Base-by-base conservation (phyloP, 2,888 invertebrate species). In the Clanis bilineata region DNA sequence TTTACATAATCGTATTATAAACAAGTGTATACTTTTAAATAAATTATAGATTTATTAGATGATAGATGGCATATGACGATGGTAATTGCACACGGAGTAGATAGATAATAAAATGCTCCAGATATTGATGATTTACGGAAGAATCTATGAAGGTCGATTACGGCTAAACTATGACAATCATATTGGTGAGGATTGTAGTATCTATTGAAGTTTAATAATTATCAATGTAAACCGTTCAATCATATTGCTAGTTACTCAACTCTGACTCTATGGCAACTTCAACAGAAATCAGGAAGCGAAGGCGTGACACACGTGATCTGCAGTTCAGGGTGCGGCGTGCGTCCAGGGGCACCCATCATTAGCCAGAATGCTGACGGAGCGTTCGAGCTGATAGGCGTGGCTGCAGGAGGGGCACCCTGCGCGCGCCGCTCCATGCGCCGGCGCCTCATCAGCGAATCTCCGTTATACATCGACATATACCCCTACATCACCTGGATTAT, bases 401-500 rank as follows among this genome's bases (percentile, higher is more conserved):
- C 88, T 0, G 83, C 83, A 0, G 84, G 86, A 0, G 82, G 85
- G 0, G 83, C 80, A 0, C 73, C 80, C 0, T 90, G 90, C 64
- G 59, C 69, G 0, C 72, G 73, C 0, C 77, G 79, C 2, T 64
- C 77, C 1, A 86, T 85, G 85, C 79, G 90, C 1, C 71, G 70
- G 3, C 76, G 79, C 0, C 73, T 89, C 3, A 89, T 85, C 67
- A 71, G 58, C 7, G 85, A 88, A 32, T 89, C 89, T 0, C 89
- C 90, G 0, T 67, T 89, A 0, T 90, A 84, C 66, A 83, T 90
- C 15, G 90, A 90, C 58, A 81, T 90, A 1, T 90, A 77, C 61
- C 90, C 90, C 1, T 90, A 89, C 70, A 72, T 74, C 2, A 75
- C 77, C 1, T 90, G 90, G 90, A 83, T 90, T 12, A 73, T 80